Percentiles rank a stretch among this genome's conserved stretches.
These are phyloP conservation scores for Drosophila suzukii DNA, from an alignment of 1,140 invertebrate species.

Conservation along the genomic window DNA sequence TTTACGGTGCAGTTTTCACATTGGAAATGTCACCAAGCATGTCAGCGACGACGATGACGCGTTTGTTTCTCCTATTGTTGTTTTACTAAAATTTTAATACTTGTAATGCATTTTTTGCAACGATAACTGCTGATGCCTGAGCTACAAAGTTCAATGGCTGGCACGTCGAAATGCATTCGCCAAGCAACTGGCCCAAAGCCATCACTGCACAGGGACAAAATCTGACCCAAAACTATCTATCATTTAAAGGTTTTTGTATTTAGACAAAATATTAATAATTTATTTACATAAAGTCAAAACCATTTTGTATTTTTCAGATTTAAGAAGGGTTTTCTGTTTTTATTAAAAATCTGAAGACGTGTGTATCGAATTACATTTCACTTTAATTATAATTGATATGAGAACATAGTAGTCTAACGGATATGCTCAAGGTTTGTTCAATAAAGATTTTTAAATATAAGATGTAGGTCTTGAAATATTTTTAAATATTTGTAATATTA, in stretches of 20 bases:
- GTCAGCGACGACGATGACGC: constrained; percentile 51
- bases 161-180: constrained; percentile 51
- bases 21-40: constrained; percentile 58
- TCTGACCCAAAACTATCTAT: background rate
- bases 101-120: constrained; percentile 31
- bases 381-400: too few relatives aligned
- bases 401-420: too few relatives aligned
- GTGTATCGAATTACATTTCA: too few relatives aligned
- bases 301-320: too few relatives aligned
- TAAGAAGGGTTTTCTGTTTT: too few relatives aligned
- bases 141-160: constrained; percentile 74
- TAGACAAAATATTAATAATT: too few relatives aligned
- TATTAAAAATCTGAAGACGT: too few relatives aligned
- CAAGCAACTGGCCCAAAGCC: constrained; percentile 41
- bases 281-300: too few relatives aligned
- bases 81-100: constrained; percentile 9
- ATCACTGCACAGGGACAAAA: constrained; percentile 10
- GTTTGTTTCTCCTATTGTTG: constrained; percentile 42
- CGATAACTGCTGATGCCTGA: constrained; percentile 26
- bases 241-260: too few relatives aligned
- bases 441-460: too few relatives aligned
- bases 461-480: too few relatives aligned
- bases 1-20: constrained; percentile 49
- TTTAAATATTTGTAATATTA: background rate
- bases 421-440: too few relatives aligned